Evolutionary conservation across 2,113 vertebrate species (phyloP).

Genomic region (Indicator maculatus): DNA sequence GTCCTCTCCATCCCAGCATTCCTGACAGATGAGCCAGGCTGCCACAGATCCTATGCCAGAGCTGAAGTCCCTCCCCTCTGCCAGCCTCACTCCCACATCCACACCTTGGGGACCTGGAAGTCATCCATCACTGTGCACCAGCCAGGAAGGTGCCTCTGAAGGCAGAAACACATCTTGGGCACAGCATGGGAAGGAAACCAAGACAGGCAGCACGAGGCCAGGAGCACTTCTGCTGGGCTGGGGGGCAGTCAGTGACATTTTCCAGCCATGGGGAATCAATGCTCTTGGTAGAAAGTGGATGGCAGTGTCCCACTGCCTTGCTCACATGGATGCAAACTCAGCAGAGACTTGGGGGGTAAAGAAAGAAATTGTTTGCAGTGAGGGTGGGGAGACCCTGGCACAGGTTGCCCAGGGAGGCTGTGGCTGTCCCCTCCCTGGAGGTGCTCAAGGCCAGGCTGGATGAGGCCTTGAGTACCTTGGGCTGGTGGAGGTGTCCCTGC

Average conservation of each 20-base stretch:
- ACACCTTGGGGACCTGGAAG: constrained; percentile 38
- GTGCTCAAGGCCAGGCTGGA: too few relatives aligned
- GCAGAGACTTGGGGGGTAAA: background rate
- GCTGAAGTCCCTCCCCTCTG: background rate
- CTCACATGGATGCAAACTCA: rapidly evolving
- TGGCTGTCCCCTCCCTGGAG: too few relatives aligned
- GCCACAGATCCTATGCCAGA: background rate
- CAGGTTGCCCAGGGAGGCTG: too few relatives aligned
- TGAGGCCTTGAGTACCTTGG: too few relatives aligned
- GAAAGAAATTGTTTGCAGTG: too few relatives aligned
- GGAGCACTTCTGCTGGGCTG: background rate
- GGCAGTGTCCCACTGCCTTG: background rate
- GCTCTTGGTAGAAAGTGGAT: background rate
- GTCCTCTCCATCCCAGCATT: constrained; percentile 18
- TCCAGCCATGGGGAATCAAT: background rate
- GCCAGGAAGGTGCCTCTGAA: background rate
- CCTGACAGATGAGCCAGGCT: background rate
- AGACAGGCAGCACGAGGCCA: background rate
- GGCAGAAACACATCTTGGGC: background rate
- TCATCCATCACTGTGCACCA: background rate
- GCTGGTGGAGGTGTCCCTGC: too few relatives aligned
- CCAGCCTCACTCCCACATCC: constrained; percentile 24
- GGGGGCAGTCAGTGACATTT: background rate
- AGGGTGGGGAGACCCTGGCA: too few relatives aligned
- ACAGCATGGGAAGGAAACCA: rapidly evolving